Evolutionary conservation across 2,113 vertebrate genomes (phyloP).

Genomic region (Zosterops hypoxanthus): DNA sequence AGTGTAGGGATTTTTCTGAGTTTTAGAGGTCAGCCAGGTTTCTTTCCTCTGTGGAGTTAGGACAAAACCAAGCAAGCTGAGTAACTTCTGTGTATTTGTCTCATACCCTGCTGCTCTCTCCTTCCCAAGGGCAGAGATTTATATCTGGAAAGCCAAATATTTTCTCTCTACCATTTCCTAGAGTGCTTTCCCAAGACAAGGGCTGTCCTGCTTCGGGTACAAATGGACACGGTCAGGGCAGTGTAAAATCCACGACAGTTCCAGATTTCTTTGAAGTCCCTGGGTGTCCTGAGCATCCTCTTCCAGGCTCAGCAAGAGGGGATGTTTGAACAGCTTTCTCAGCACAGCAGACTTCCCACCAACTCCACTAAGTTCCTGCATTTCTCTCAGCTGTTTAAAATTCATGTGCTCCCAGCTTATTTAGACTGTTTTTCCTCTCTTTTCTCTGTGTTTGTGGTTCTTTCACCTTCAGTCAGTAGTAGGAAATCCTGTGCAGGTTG

Average conservation of each 20-base stretch:
- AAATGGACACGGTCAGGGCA: background rate
- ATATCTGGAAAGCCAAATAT: background rate
- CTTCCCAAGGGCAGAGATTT: background rate
- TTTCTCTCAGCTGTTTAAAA: conserved; percentile 28
- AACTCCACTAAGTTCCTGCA: background rate
- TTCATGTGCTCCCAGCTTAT: background rate
- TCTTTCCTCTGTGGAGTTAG: background rate
- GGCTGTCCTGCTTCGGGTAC: background rate
- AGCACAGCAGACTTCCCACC: background rate
- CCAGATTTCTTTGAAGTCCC: conserved; percentile 16
- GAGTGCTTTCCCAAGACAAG: background rate
- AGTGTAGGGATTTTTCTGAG: background rate
- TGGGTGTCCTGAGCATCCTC: conserved; percentile 8
- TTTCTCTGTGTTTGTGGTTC: background rate
- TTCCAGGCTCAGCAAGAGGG: background rate
- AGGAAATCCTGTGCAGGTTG: background rate
- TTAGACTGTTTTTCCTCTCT: background rate
- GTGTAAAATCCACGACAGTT: background rate
- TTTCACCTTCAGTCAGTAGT: background rate
- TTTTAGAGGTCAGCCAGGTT: background rate
- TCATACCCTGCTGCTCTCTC: background rate
- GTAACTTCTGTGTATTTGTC: background rate
- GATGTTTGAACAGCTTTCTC: conserved; percentile 21
- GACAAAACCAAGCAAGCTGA: background rate
- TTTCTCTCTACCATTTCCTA: background rate